Evolutionary conservation across 2,113 vertebrate species (phyloP).

Genomic region (Murina feae): DNA sequence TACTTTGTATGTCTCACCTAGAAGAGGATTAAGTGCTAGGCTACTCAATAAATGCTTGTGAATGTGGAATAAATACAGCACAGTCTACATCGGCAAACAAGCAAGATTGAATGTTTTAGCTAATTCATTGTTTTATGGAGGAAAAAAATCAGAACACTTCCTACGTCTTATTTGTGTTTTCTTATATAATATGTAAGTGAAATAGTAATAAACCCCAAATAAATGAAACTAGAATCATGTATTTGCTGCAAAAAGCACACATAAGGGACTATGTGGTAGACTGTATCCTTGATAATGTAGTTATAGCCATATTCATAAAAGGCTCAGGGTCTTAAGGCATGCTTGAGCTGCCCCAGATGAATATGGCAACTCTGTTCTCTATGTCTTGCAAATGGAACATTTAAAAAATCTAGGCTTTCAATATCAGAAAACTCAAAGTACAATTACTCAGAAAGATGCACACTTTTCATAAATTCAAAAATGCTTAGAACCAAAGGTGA

Average conservation of each 20-base stretch:
- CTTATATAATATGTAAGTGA: constrained; percentile 23
- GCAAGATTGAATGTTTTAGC: not conserved
- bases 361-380: constrained; percentile 36
- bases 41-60: not conserved
- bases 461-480: constrained; percentile 45
- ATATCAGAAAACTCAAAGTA: constrained; percentile 2
- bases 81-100: not conserved
- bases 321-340: constrained; percentile 9
- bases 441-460: constrained; percentile 36
- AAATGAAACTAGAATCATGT: constrained; percentile 21
- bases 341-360: constrained; percentile 35
- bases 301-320: constrained; percentile 48
- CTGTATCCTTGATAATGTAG: constrained; percentile 26
- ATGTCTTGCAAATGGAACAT: constrained; percentile 45
- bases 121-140: constrained; percentile 38
- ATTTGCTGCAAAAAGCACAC: constrained; percentile 49
- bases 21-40: not conserved
- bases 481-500: constrained; percentile 26
- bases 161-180: constrained; percentile 19
- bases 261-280: constrained; percentile 31
- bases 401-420: constrained; percentile 10
- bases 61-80: constrained; percentile 28
- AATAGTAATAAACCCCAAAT: constrained; percentile 34
- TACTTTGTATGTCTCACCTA: not conserved
- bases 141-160: not conserved